A percentile compares a stretch with the other conserved stretches of the same genome.
Evolutionary conservation across 2,797 vertebrate species (phyloP).

Genomic region (Oreonectes daqikongensis): DNA sequence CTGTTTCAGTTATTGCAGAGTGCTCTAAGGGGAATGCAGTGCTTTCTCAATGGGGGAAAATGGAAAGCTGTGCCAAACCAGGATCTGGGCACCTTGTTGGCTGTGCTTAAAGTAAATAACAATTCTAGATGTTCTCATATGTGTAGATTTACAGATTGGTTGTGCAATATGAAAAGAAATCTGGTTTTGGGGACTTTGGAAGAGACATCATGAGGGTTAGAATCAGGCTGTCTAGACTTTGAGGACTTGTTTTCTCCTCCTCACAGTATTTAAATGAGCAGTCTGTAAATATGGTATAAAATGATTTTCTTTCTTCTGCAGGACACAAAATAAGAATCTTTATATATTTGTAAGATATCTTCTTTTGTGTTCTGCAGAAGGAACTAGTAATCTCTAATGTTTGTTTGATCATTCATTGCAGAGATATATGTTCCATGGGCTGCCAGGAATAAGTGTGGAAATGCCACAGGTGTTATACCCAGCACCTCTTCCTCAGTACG

Average conservation of each 20-base stretch:
- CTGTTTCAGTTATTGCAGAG: constrained; percentile 85
- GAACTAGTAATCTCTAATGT: not conserved
- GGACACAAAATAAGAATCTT: no score
- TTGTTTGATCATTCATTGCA: constrained; percentile 61
- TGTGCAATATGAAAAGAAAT: not conserved
- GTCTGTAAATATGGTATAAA: no score
- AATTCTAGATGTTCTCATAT: not conserved
- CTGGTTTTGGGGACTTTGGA: no score
- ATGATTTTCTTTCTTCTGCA: no score
- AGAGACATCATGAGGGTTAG: no score
- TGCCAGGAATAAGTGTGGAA: constrained; percentile 88
- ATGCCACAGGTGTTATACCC: constrained; percentile 89
- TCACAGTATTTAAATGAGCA: no score
- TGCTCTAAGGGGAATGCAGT: constrained; percentile 91
- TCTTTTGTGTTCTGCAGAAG: no score
- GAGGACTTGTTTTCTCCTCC: no score
- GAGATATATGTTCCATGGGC: constrained; percentile 94
- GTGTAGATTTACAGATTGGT: not conserved
- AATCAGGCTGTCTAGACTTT: no score
- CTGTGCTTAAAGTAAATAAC: constrained; percentile 85
- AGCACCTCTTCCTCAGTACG: constrained; percentile 88
- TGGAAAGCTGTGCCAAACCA: constrained; percentile 86
- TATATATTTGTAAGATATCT: no score
- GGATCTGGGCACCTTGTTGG: constrained; percentile 87
- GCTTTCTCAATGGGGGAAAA: constrained; percentile 88